Evolutionary conservation across 1,140 invertebrate genomes (phyloP), one percentile per base, ranked within the genome.

Genomic region (Ceratina australensis): DNA sequence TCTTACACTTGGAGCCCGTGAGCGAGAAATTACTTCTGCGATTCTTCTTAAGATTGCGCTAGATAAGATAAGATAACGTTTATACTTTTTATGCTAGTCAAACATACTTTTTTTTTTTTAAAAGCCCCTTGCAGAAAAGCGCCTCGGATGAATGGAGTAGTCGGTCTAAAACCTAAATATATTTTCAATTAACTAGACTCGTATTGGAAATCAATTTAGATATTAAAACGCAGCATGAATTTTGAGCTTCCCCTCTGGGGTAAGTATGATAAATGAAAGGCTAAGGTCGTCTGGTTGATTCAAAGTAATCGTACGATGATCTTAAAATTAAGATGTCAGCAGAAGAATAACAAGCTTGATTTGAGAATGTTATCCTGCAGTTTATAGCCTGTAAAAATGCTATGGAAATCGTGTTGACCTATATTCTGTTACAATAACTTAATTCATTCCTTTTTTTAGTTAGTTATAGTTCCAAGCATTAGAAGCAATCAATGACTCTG

Each of bases 51-150:
- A 75, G 72, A 75, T 75, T 75, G 54, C 54, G 33, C 28, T 20
- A 59, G 72, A 75, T 75, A 75, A 75, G 72, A 75, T 75, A 75
- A 75, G 72, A 75, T 75, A 75, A 49, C 8, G n/a, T 47, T 65
- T 73, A 56, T 22, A 24, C 20, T 64, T 26, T 67, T 20, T 12
- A 49, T 26, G 57, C n/a, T 50, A 54, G 15, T 26, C 50, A 28
- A 57, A 69, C 28, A 28, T 26, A 64, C 54, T 18, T 72, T 20
- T 80, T 79, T 24, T 28, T 52, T 18, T 3, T n/a, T 24, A n/a
- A 42, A 16, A 54, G 7, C 15, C 3, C 15, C 24, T 5, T 67
- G 57, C 20, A 64, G 15, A 24, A n/a, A n/a, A 13, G 20, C 28
- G 16, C 3, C 59, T 54, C n/a, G 28, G 72, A 42, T 42, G 33